These are phyloP conservation scores for Yponomeuta malinellus DNA, from an alignment of 2,888 invertebrate species.

Conservation along the genomic window DNA sequence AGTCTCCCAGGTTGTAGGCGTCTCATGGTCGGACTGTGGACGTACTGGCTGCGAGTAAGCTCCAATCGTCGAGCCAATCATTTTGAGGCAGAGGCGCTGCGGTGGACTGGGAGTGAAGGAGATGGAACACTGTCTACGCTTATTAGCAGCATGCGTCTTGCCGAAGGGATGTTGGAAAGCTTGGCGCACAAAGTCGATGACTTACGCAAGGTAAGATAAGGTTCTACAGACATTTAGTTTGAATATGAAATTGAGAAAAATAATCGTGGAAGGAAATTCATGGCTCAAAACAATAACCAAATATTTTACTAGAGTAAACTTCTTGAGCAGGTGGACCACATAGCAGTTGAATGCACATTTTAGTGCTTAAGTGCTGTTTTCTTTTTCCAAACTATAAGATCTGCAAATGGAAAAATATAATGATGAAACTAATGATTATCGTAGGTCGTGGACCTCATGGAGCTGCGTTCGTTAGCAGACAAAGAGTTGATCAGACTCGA, in stretches of 20 bases:
- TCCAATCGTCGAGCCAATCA: slow-evolving; percentile 48
- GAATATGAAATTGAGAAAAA: background rate
- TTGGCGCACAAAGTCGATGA: slow-evolving; percentile 64
- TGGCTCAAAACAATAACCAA: background rate
- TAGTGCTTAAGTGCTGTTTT: no score
- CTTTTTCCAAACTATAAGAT: no score
- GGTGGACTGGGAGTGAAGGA: slow-evolving; percentile 38
- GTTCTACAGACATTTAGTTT: background rate
- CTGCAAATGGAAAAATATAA: no score
- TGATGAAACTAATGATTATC: background rate
- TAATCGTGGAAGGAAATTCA: background rate
- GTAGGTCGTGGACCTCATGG: slow-evolving; percentile 66
- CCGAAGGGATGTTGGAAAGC: slow-evolving; percentile 65
- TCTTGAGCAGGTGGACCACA: no score
- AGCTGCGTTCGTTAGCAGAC: slow-evolving; percentile 61
- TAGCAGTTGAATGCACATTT: no score
- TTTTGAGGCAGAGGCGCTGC: slow-evolving; percentile 59
- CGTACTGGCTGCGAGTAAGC: slow-evolving; percentile 58
- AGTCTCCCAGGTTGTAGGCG: slow-evolving; percentile 45
- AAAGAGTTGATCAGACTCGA: slow-evolving; percentile 51
- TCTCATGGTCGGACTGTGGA: slow-evolving; percentile 56
- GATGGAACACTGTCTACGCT: slow-evolving; percentile 45
- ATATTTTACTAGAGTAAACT: no score
- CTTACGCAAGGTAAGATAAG: slow-evolving; percentile 46
- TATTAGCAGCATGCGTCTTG: slow-evolving; percentile 53